Base-by-base conservation (phyloP, 2,797 vertebrate genomes). In the Macroramphosus scolopax region DNA sequence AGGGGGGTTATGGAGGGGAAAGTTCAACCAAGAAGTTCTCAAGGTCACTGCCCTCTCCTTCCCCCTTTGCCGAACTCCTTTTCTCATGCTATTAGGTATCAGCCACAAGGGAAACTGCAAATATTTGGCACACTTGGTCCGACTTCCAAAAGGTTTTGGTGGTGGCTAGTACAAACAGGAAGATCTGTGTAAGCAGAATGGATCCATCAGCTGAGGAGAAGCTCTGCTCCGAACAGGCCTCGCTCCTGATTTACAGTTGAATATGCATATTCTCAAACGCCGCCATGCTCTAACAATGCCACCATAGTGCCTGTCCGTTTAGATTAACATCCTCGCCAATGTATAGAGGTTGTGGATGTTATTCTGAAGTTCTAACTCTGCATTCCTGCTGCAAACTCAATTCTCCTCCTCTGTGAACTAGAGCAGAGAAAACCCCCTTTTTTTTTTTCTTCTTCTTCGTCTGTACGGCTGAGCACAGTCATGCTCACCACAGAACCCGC, bases 81-180 rank as follows among this genome's bases (percentile, higher is more conserved):
- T 89, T 88, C 84, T 84, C 83, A 87, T 78, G 86, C 85, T 85
- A 87, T 88, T 88, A 84, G 72, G 82, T 85, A 80, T 87, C 84
- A 77, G 77, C 66, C 83, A 77, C 59, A 47, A 69, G 79, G 83
- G 80, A 81, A 77, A 68, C 83, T 67, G 63, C 79, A 84, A 83
- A 88, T 85, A 84, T 88, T 84, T 86, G 78, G 76, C 78, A 58
- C 75, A 69, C 71, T 88, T 50, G 43, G 68, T 75, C 59, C 33
- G 20, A 77, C 53, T 75, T 82, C 72, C 72, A 76, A 74, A 72
- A 64, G 60, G 32, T n/a, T 73, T 72, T 54, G 63, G 63, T 74
- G 55, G 75, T 25, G 63, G 53, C 1, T 6, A 62, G 53, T 13
- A 59, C 80, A 87, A 87, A 88, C 83, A 86, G 77, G 80, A 88